Conservation (phyloP, 2,888 invertebrate species). For the Phyllotreta cruciferae region DNA sequence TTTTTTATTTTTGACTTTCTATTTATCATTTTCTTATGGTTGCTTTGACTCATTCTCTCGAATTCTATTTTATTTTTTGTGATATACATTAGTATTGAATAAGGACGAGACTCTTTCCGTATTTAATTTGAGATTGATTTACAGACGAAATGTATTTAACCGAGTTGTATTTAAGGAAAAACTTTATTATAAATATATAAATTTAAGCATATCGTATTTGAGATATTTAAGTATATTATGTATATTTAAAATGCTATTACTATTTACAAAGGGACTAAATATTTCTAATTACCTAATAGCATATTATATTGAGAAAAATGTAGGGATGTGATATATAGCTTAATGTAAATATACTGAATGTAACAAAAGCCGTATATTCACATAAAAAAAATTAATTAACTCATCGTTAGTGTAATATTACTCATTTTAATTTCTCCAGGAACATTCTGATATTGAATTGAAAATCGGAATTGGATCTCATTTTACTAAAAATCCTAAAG, state of each 20-base stretch:
- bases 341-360: conserved; percentile 52
- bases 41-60: conserved; percentile 11
- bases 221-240: conserved; percentile 39
- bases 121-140: background rate
- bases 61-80: background rate
- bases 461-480: too few relatives aligned
- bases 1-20: background rate
- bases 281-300: conserved; percentile 43
- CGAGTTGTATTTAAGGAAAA: conserved; percentile 23
- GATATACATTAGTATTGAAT: too few relatives aligned
- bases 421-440: background rate
- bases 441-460: too few relatives aligned
- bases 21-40: conserved; percentile 3
- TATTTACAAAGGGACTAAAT: conserved; percentile 35
- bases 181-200: conserved; percentile 28
- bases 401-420: background rate
- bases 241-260: conserved; percentile 33
- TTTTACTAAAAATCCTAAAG: too few relatives aligned
- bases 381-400: conserved; percentile 17
- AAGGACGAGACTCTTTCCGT: conserved; percentile 12
- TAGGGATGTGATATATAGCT: conserved; percentile 58
- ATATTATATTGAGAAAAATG: conserved; percentile 48
- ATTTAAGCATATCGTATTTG: conserved; percentile 48
- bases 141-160: conserved; percentile 17
- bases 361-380: conserved; percentile 46